Evolutionary conservation across 2,113 vertebrate species (phyloP), one percentile per base, ranked within the genome.

Genomic region (Nanorana parkeri): DNA sequence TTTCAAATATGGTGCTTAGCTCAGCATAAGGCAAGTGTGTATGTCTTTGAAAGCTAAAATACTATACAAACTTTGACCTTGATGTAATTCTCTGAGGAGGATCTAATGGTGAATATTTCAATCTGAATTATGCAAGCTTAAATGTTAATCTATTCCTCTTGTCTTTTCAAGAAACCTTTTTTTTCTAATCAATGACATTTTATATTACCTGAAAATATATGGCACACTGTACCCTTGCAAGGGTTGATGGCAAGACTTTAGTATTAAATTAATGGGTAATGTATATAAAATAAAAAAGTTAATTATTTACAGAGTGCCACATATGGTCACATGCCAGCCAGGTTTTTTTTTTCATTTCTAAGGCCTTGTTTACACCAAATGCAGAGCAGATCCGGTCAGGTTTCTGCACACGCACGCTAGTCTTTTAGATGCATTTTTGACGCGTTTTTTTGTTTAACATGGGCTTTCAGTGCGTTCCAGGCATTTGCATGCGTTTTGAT

Each of bases 141-240:
- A 80, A 80, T 80, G 78, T 80, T 80, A 80, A 80, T 80, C 66
- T 80, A 80, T 80, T 80, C 78, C 21, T 80, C 78, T 61, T 80
- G 78, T 80, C 78, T 69, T 80, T 79, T 80, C 47, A 80, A 67
- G 11, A 65, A 64, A 64, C 51, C 55, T 80, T 80, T 61, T 78
- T n/a, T 69, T 69, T 60, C 29, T 80, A 56, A 23, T 68, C 66
- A 80, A 58, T 80, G 66, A 80, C 78, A 80, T 80, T 80, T 80
- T 69, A 69, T 69, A 58, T 21, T 69, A 55, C 67, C 29, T 63
- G 54, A 69, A 61, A 61, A 69, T 52, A 67, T 67, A 68, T 5
- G 24, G 55, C 54, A 61, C 23, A 51, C 16, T 80, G 16, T 36
- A 61, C 52, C 24, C 36, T 79, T 68, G 51, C 16, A 79, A 79